These are phyloP conservation scores for Oceanites oceanicus DNA, from an alignment of 2,113 vertebrate genomes.

Conservation along the genomic window DNA sequence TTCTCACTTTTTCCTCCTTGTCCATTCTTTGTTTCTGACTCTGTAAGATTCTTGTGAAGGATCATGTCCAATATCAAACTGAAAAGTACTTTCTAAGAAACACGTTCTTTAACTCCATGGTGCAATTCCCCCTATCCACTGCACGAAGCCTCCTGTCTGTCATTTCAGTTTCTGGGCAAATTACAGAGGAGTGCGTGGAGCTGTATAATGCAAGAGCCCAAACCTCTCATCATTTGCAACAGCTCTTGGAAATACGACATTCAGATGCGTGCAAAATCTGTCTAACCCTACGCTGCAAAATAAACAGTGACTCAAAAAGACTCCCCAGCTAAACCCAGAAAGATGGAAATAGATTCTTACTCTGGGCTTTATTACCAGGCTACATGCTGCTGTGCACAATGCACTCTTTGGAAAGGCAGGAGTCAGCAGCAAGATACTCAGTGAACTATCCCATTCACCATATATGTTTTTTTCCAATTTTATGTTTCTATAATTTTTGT, in stretches of 20 bases:
- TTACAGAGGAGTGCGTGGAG: background rate
- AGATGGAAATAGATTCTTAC: background rate
- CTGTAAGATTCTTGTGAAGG: background rate
- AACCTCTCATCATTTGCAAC: background rate
- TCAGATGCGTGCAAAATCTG: background rate
- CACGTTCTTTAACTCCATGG: background rate
- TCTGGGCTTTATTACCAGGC: background rate
- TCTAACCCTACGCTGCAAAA: background rate
- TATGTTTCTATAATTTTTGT: slow-evolving; percentile 26
- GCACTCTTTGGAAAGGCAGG: background rate
- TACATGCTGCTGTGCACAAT: background rate
- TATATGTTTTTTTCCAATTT: background rate
- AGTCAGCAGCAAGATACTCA: background rate
- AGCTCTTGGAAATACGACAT: background rate
- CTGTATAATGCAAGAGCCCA: background rate
- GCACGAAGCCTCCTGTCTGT: background rate
- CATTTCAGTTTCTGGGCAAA: background rate
- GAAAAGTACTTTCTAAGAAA: background rate
- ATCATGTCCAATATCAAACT: background rate
- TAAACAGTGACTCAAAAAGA: background rate
- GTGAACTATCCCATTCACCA: background rate
- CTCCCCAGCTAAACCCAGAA: background rate
- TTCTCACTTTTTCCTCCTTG: background rate
- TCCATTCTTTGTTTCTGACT: background rate
- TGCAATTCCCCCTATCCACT: background rate